phyloP scores from a whole-genome alignment of 2,113 vertebrate species.

The Daboia siamensis region DNA sequence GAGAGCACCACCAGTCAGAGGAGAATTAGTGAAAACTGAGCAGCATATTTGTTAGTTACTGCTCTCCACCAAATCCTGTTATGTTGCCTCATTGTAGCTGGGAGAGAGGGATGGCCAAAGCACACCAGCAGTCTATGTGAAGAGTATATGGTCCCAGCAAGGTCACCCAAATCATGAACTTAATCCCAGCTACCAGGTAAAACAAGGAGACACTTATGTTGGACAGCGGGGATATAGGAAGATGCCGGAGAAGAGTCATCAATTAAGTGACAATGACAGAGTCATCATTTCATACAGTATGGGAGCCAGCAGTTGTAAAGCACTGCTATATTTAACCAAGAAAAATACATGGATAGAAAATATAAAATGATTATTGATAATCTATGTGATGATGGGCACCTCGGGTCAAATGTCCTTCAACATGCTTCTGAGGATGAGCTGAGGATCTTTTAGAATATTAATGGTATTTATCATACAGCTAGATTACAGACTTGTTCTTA shows the following conservation, averaged over 20 bases:
- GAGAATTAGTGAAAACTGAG: background rate
- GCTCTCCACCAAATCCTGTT: background rate
- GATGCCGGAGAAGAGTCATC: background rate
- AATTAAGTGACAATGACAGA: background rate
- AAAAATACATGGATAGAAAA: background rate
- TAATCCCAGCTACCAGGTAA: background rate
- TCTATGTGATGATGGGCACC: background rate
- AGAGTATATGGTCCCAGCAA: background rate
- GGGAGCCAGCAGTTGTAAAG: background rate
- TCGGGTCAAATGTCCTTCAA: background rate
- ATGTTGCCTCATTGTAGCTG: background rate
- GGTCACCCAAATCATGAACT: background rate
- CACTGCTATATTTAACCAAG: background rate
- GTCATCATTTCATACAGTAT: background rate
- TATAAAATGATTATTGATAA: background rate
- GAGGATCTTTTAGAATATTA: background rate
- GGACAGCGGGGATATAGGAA: background rate
- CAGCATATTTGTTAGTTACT: background rate
- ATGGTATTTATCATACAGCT: background rate
- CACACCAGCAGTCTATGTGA: background rate
- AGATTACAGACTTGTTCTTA: background rate
- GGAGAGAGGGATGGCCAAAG: background rate
- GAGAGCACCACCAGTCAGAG: background rate
- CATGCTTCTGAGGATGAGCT: background rate
- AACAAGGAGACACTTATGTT: background rate